Evolutionary conservation across 2,113 vertebrate genomes (phyloP), one percentile per base, ranked within the genome.

Genomic region (Emydura subglobosa): DNA sequence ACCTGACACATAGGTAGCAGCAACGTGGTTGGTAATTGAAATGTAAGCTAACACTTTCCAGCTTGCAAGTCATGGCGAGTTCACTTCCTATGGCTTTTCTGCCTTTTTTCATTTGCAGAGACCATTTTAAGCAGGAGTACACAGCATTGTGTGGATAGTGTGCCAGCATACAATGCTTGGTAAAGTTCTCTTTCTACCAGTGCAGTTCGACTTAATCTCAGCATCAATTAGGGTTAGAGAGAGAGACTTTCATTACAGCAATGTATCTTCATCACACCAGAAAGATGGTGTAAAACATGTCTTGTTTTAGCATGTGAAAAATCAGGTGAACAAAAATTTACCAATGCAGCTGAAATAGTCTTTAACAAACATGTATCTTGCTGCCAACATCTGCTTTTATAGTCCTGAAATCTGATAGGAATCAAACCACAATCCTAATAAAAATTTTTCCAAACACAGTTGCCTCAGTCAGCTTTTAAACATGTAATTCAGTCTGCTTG

Each of bases 391-490:
- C n/a, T 8, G 86, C 44, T 59, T 82, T 19, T 79, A 2, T 59
- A 86, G 88, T 87, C 1, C 0, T 92, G 94, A 93, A 95, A 96
- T 89, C 89, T 4, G 91, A 27, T 87, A 82, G 88, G 89, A 34
- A 6, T 25, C 1, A 1, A 65, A 87, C 91, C 31, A 31, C 85
- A 80, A 44, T 65, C 57, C 22, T 79, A 76, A 61, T 82, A 88
- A 92, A 55, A 92, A 87, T 72, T 76, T 88, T 95, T 88, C 79
- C 86, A 93, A 50, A 6, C 72, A 17, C 82, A 88, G 83, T 93
- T 93, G 34, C 89, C 93, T 86, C 89, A n/a, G 0, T 87, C 59
- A 27, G 34, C 29, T 93, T 94, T 90, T 95, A 92, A 93, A 84
- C 91, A 88, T 51, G 51, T 84, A 90, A 74, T 59, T 65, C 79